These are phyloP conservation scores for Catotricha subobsoleta DNA, from an alignment of 2,888 invertebrate species.

Conservation along the genomic window DNA sequence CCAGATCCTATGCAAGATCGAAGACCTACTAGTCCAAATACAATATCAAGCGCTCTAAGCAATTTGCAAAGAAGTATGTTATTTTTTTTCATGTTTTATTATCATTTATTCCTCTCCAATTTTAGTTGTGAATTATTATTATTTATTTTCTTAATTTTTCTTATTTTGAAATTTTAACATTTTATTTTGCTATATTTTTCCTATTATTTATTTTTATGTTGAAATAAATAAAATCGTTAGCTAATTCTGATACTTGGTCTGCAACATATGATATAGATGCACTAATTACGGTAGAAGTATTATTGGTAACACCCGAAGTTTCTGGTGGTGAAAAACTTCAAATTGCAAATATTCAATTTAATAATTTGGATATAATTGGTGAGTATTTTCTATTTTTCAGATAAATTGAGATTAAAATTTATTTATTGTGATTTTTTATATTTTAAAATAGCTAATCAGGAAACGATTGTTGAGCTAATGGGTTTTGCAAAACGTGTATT, in stretches of 20 bases:
- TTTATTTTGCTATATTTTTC: neutral
- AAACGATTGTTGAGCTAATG: conserved; percentile 82
- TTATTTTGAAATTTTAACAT: neutral
- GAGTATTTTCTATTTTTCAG: conserved; percentile 10
- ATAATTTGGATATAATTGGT: conserved; percentile 88
- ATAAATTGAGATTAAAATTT: conserved; percentile 3
- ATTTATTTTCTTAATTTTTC: neutral
- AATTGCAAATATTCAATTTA: conserved; percentile 78
- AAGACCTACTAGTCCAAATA: conserved; percentile 35
- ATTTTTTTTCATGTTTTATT: neutral
- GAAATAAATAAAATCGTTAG: conserved; percentile 14
- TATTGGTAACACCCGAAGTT: conserved; percentile 37
- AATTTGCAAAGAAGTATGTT: conserved; percentile 28
- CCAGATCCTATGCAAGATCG: conserved; percentile 35
- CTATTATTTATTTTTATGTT: conserved; percentile 17
- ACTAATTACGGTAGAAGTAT: conserved; percentile 62
- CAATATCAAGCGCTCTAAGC: conserved; percentile 37
- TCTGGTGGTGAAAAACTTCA: conserved; percentile 34
- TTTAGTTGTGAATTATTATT: neutral
- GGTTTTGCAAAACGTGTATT: conserved; percentile 68
- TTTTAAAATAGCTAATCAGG: conserved; percentile 60
- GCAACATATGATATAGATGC: conserved; percentile 40
- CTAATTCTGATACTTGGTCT: conserved; percentile 10
- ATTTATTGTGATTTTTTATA: neutral
- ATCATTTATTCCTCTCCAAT: neutral